phyloP scores from a whole-genome alignment of 2,888 invertebrate genomes.

The Rotaria sp. region DNA sequence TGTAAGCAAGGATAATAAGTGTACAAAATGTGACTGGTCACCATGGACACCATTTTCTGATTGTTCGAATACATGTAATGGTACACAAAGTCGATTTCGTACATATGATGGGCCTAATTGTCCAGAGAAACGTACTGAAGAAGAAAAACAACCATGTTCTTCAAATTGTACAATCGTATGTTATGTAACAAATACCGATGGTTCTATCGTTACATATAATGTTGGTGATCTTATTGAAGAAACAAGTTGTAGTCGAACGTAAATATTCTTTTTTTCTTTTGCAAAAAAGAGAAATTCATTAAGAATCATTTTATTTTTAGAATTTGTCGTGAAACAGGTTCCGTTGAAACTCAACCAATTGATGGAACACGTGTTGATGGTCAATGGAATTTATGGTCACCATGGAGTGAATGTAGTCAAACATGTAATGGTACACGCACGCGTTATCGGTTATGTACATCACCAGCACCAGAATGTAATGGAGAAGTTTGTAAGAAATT shows the following conservation, averaged over 20 bases:
- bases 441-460: slow-evolving; percentile 49
- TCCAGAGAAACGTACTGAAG: slow-evolving; percentile 25
- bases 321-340: neutral
- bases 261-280: neutral
- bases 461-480: slow-evolving; percentile 49
- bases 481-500: slow-evolving; percentile 47
- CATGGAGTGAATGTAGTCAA: slow-evolving; percentile 52
- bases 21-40: slow-evolving; percentile 37
- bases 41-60: slow-evolving; percentile 36
- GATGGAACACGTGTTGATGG: slow-evolving; percentile 45
- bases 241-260: neutral
- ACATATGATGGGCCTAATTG: slow-evolving; percentile 35
- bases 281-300: too few relatives aligned
- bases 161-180: slow-evolving; percentile 4
- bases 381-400: slow-evolving; percentile 53
- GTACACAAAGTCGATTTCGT: slow-evolving; percentile 33
- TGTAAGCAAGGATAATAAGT: slow-evolving; percentile 30
- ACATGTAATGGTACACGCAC: slow-evolving; percentile 47
- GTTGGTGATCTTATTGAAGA: neutral
- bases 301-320: neutral
- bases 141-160: slow-evolving; percentile 28
- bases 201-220: neutral
- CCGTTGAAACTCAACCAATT: neutral
- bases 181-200: neutral
- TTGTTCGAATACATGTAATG: slow-evolving; percentile 33